Conservation (phyloP, 2,113 vertebrate species). For the Callopanchax toddi region DNA sequence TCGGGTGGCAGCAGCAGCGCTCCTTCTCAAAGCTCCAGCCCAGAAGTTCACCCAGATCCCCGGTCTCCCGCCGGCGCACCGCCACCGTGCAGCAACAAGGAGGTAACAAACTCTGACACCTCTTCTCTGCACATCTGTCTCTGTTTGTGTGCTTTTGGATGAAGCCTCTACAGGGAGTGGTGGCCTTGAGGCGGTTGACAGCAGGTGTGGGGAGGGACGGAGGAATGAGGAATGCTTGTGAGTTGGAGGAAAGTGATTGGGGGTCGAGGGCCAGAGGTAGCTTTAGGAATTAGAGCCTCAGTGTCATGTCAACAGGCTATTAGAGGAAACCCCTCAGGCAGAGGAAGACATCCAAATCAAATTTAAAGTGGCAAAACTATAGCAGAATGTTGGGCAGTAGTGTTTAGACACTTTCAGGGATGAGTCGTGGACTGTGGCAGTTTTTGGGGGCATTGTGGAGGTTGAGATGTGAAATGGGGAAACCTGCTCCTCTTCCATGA, state of each 20-base stretch:
- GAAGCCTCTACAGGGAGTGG: conserved; percentile 43
- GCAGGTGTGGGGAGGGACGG: conserved; percentile 61
- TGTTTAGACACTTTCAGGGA: neutral
- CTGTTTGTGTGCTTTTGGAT: conserved; percentile 12
- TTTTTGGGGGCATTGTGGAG: conserved; percentile 36
- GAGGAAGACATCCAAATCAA: conserved; percentile 44
- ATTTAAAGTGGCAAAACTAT: conserved; percentile 31
- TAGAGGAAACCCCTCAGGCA: conserved; percentile 60
- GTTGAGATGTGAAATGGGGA: conserved; percentile 33
- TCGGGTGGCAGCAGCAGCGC: conserved; percentile 85
- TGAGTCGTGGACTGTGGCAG: conserved; percentile 1
- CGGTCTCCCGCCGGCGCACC: conserved; percentile 46
- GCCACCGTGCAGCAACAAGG: conserved; percentile 55
- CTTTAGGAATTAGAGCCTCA: conserved; percentile 69
- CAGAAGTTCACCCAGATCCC: conserved; percentile 46
- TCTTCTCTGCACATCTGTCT: neutral
- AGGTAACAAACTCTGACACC: conserved; percentile 57
- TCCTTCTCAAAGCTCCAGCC: conserved; percentile 70
- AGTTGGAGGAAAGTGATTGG: conserved; percentile 20
- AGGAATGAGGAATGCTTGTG: conserved; percentile 55
- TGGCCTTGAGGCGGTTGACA: conserved; percentile 40
- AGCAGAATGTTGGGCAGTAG: neutral
- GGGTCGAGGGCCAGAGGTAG: conserved; percentile 17
- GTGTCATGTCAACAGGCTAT: conserved; percentile 74
- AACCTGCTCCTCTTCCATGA: conserved; percentile 73